Evolutionary conservation across 1,140 invertebrate species (phyloP).

Genomic region (Platyscapa corneri): DNA sequence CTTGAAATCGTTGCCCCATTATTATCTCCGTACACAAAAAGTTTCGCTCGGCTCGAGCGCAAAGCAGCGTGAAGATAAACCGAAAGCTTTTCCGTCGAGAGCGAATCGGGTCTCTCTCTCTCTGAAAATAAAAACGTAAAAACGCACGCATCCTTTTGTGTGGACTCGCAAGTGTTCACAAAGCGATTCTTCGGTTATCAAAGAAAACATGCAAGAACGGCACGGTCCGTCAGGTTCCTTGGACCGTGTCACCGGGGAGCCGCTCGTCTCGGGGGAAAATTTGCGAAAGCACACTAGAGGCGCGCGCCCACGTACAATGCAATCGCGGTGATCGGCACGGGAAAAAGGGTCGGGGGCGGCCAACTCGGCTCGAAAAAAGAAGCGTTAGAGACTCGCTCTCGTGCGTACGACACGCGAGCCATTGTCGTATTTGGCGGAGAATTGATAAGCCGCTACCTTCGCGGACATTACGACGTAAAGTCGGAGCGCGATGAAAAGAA

Average conservation of each 20-base stretch:
- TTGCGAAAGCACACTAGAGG: constrained; percentile 16
- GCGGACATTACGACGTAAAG: too few relatives aligned
- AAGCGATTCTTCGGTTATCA: constrained; percentile 4
- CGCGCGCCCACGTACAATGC: not conserved
- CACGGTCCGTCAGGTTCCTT: not conserved
- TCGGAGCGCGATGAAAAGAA: too few relatives aligned
- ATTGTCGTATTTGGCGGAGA: not conserved
- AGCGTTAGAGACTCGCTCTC: too few relatives aligned
- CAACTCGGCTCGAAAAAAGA: not conserved
- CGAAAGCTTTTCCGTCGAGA: not conserved
- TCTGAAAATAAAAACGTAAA: not conserved
- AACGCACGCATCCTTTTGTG: constrained; percentile 10
- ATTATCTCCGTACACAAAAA: not conserved
- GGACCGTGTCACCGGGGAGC: too few relatives aligned
- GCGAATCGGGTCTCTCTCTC: too few relatives aligned
- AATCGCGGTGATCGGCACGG: not conserved
- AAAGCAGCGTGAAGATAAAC: not conserved
- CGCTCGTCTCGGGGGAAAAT: not conserved
- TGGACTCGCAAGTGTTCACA: not conserved
- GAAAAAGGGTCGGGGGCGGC: not conserved
- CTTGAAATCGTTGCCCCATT: not conserved
- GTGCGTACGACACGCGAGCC: not conserved
- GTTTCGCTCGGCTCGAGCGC: not conserved
- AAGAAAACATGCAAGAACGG: not conserved
- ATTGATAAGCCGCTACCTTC: too few relatives aligned